Evolutionary conservation across 1,140 invertebrate species (phyloP).

Genomic region (Cataglyphis hispanica): DNA sequence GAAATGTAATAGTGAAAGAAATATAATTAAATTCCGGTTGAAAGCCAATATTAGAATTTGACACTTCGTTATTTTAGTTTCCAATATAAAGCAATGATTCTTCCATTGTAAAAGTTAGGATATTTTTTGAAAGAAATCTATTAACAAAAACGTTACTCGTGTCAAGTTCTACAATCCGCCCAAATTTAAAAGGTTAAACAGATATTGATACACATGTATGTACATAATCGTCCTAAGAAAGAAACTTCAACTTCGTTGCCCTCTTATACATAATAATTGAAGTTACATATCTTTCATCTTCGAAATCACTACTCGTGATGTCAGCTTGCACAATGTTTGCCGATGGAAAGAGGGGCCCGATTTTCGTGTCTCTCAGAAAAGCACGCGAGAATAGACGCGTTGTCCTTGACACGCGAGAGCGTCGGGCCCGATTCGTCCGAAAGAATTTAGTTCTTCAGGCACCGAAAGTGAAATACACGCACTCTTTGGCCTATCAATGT

Average conservation of each 20-base stretch:
- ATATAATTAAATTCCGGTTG: neutral
- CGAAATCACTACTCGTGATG: constrained; percentile 30
- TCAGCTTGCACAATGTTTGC: constrained; percentile 49
- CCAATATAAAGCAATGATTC: neutral
- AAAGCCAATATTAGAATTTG: neutral
- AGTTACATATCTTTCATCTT: constrained; percentile 23
- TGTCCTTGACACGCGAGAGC: constrained; percentile 81
- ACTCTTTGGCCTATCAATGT: constrained; percentile 53
- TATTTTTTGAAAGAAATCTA: neutral
- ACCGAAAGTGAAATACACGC: constrained; percentile 80
- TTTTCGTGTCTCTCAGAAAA: constrained; percentile 74
- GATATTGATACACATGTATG: neutral
- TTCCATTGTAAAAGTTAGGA: neutral
- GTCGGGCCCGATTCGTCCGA: constrained; percentile 51
- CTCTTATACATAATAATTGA: neutral
- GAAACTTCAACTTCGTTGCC: neutral
- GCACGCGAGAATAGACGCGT: constrained; percentile 80
- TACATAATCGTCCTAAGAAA: neutral
- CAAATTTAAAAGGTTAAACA: neutral
- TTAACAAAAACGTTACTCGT: neutral
- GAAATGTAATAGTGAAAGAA: too few species aligned
- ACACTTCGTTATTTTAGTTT: neutral
- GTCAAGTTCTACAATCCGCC: neutral
- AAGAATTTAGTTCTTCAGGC: constrained; percentile 74
- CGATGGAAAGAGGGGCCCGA: constrained; percentile 46